These are phyloP conservation scores for Pangasianodon hypophthalmus DNA, from an alignment of 2,113 vertebrate species.

Conservation along the genomic window DNA sequence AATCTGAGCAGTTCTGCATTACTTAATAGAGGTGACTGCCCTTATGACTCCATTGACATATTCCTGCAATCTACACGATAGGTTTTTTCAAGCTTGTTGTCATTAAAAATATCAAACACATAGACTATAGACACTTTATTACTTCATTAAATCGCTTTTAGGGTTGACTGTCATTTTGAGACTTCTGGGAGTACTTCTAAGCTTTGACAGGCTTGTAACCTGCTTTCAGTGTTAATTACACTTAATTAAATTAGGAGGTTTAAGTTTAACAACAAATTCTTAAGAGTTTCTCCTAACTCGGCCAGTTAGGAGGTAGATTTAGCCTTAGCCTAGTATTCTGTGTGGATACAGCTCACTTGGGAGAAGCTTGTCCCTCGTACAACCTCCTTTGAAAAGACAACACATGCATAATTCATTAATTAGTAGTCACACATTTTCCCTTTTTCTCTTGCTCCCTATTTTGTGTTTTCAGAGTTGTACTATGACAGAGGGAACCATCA, in stretches of 20 bases:
- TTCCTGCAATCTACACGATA: neutral
- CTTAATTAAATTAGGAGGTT: neutral
- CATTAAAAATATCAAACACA: neutral
- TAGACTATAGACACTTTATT: neutral
- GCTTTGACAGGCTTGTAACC: neutral
- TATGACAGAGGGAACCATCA: conserved; percentile 98
- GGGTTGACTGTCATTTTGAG: neutral
- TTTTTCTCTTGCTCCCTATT: neutral
- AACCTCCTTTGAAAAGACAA: neutral
- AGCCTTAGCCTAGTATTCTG: neutral
- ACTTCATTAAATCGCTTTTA: neutral
- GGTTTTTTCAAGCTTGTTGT: neutral
- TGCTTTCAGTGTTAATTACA: neutral
- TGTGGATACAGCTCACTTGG: neutral
- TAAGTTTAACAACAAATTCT: neutral
- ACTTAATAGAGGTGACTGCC: neutral
- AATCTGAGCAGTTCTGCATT: neutral
- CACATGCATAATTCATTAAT: neutral
- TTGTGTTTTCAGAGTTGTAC: conserved; percentile 83
- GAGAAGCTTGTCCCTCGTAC: neutral
- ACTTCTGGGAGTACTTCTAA: neutral
- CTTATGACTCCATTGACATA: neutral
- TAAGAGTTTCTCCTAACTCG: neutral
- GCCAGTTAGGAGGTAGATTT: neutral
- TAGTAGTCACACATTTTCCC: neutral